Conservation (phyloP, 2,113 vertebrate species). For the Neoarius graeffei region DNA sequence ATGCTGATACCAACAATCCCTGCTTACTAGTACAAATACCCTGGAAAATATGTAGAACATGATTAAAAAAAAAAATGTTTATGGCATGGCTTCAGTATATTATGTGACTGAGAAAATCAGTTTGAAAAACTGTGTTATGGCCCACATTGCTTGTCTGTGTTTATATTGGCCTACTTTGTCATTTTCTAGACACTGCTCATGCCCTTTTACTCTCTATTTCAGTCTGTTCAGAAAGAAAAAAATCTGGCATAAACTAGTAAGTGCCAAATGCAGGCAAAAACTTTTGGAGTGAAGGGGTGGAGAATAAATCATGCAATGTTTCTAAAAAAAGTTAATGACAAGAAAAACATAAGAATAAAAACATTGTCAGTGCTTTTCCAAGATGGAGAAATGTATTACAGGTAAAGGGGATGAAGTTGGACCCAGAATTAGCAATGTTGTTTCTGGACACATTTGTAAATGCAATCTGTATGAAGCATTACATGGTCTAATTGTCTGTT, state of each 20-base stretch:
- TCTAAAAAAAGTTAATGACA: neutral
- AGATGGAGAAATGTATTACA: neutral
- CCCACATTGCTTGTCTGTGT: neutral
- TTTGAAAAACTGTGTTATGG: neutral
- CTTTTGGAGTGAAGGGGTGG: neutral
- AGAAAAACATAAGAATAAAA: neutral
- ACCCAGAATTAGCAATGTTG: neutral
- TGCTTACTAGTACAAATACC: neutral
- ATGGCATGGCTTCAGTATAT: neutral
- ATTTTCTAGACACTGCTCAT: too few relatives aligned
- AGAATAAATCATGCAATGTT: neutral
- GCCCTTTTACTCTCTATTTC: too few relatives aligned
- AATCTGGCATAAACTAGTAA: too few relatives aligned
- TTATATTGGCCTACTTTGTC: too few relatives aligned
- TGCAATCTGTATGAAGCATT: neutral
- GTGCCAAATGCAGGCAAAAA: too few relatives aligned
- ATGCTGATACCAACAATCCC: too few relatives aligned
- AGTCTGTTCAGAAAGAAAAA: too few relatives aligned
- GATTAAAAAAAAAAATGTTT: neutral
- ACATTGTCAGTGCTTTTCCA: neutral
- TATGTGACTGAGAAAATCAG: neutral
- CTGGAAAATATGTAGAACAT: neutral
- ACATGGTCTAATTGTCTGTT: neutral
- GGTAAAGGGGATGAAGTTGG: neutral
- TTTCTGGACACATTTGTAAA: neutral